Evolutionary conservation across 2,113 vertebrate species (phyloP), one percentile per base, ranked within the genome.

Genomic region (Proterorhinus semilunaris): DNA sequence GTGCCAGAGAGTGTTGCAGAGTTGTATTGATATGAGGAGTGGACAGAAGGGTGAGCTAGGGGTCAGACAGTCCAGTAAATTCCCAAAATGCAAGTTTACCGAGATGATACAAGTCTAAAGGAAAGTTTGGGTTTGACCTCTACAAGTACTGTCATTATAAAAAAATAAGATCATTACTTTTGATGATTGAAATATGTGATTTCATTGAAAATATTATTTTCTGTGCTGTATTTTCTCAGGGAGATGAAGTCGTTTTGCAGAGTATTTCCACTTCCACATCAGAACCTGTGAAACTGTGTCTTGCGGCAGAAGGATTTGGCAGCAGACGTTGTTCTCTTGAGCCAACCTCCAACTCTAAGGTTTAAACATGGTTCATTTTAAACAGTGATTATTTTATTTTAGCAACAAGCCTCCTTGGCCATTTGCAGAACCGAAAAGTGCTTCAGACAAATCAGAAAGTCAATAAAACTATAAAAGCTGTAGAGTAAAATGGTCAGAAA

Each of bases 271-370:
- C 93, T 0, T 85, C 91, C 77, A 93, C 94, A 75, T 94, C 94
- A 70, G 94, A 95, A 54, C 95, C 95, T 57, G 93, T 96, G 87
- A 98, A 98, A 53, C 70, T 98, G 9, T 98, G 96, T 81, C 87
- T 98, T 78, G 95, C 96, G 61, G 95, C 95, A 0, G 95, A 96
- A 83, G 96, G 96, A 62, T 98, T 98, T 87, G 96, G 96, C 73
- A 94, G 93, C 89, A 91, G 95, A 59, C 94, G 98, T 54, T 98
- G 96, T 78, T 93, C 94, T 80, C 89, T 98, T 83, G 96, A 98
- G 82, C 92, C 93, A 65, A 97, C 95, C 36, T 96, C 95, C 10
- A 96, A 98, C 92, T 95, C 95, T 72, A 98, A 98, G 95, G 96
- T 98, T 85, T 62, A 48, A 59, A 45, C n/a, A 61, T n/a, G 15